Percentiles rank a stretch among this genome's conserved stretches.
Evolutionary conservation across 2,888 invertebrate genomes (phyloP).

Genomic region (Troilus luridus): DNA sequence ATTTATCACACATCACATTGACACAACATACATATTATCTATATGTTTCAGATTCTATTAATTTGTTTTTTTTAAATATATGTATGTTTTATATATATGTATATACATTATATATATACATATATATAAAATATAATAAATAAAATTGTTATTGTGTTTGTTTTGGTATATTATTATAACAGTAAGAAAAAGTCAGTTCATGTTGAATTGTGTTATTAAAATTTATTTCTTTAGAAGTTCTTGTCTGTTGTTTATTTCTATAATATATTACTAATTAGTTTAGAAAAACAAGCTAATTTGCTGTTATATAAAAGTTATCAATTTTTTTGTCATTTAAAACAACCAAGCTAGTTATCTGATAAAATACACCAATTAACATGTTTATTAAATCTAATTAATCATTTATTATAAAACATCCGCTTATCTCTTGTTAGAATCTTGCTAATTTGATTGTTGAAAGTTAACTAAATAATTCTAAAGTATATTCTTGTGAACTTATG

Average conservation of each 20-base stretch:
- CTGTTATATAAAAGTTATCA: too few relatives aligned
- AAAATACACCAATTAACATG: too few relatives aligned
- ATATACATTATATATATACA: background rate
- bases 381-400: too few relatives aligned
- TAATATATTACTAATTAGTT: background rate
- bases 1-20: conserved; percentile 24
- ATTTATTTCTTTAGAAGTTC: background rate
- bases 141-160: conserved; percentile 12
- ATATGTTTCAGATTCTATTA: background rate
- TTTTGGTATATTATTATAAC: background rate
- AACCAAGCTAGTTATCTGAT: too few relatives aligned
- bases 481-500: too few relatives aligned
- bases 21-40: conserved; percentile 15
- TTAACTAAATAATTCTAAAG: too few relatives aligned
- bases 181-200: background rate
- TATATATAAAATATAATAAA: background rate
- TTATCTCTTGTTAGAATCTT: too few relatives aligned
- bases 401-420: too few relatives aligned
- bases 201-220: background rate
- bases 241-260: background rate
- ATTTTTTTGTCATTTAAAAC: too few relatives aligned
- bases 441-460: too few relatives aligned
- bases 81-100: background rate
- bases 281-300: too few relatives aligned
- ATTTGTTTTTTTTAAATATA: background rate